These are phyloP conservation scores for Pempheris klunzingeri DNA, from an alignment of 2,797 vertebrate genomes.

Conservation along the genomic window DNA sequence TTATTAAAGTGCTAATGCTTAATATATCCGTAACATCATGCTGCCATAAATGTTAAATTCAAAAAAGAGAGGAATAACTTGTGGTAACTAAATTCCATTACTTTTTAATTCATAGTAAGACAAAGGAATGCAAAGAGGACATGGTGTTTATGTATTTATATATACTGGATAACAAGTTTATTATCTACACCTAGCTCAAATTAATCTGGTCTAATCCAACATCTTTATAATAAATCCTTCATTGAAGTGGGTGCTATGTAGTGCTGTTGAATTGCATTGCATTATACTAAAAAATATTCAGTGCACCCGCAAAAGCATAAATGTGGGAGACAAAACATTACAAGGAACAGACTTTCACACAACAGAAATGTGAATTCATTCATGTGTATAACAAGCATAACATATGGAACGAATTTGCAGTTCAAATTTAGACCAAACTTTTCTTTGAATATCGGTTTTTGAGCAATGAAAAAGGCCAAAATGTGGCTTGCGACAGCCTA, in stretches of 20 bases:
- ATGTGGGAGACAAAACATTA: too few species aligned
- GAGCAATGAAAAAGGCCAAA: too few species aligned
- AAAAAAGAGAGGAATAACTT: too few species aligned
- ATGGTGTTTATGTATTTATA: neutral
- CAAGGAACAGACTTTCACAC: too few species aligned
- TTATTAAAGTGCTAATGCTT: neutral
- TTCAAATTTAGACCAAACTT: too few species aligned
- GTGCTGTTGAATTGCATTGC: neutral
- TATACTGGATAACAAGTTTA: too few species aligned
- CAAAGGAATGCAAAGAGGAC: neutral
- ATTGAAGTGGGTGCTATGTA: neutral
- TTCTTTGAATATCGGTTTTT: too few species aligned
- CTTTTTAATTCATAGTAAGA: neutral
- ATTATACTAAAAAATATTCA: neutral
- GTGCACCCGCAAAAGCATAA: neutral
- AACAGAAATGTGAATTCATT: too few species aligned
- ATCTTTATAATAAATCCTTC: neutral
- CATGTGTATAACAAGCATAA: too few species aligned
- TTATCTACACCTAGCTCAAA: neutral
- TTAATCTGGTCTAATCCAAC: neutral
- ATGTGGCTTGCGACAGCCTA: too few species aligned
- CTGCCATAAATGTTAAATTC: too few species aligned
- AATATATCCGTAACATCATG: neutral
- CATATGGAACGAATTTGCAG: too few species aligned
- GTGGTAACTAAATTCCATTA: neutral